A percentile compares a stretch with the other conserved stretches of the same genome.
Conservation (phyloP, 2,113 vertebrate species). For the Rhegmatorhina hoffmannsi region DNA sequence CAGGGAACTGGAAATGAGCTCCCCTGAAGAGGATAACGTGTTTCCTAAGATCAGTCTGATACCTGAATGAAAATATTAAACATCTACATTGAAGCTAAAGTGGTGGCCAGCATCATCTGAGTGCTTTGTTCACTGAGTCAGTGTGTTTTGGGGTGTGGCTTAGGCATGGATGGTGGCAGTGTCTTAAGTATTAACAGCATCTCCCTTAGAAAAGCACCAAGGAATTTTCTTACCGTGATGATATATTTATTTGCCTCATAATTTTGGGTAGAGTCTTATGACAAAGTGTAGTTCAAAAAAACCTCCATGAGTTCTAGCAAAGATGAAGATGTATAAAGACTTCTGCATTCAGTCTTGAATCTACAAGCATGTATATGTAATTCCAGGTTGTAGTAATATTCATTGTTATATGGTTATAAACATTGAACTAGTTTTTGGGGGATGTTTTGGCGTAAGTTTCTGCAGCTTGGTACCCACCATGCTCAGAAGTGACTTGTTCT, state of each 20-base stretch:
- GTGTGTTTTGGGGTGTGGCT: neutral
- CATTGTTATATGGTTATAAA: neutral
- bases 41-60: neutral
- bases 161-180: neutral
- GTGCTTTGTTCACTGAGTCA: neutral
- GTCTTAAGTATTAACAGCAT: neutral
- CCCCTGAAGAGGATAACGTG: neutral
- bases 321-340: neutral
- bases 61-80: neutral
- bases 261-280: neutral
- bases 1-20: neutral
- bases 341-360: neutral
- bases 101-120: neutral
- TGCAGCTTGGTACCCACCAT: neutral
- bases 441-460: neutral
- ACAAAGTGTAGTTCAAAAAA: neutral
- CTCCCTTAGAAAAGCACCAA: neutral
- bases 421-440: neutral
- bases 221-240: neutral
- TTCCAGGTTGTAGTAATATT: neutral
- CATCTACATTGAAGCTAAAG: neutral
- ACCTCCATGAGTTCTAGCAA: neutral
- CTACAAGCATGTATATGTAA: neutral
- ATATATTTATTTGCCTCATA: neutral
- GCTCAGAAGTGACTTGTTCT: neutral